Evolutionary conservation across 1,140 invertebrate genomes (phyloP), one percentile per base, ranked within the genome.

Genomic region (Luehdorfia chinensis): DNA sequence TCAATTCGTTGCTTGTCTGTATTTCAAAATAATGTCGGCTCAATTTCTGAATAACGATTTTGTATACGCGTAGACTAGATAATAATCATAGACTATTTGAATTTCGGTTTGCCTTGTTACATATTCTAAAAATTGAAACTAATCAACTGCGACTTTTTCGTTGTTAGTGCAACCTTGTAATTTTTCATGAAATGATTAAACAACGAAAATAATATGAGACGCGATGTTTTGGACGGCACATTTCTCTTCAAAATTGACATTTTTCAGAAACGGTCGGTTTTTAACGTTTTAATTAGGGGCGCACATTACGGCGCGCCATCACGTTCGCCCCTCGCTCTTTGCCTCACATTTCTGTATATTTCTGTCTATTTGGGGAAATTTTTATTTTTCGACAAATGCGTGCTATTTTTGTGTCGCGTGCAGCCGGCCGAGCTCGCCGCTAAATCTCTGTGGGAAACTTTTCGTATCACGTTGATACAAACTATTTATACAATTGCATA

Each of bases 211-310:
- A 72, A 73, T 76, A 81, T 75, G 73, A 80, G 74, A 77, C 66
- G 66, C 65, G 69, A 81, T 78, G 55, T 59, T 70, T 70, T 71
- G 70, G 65, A 80, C 75, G 83, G 75, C 74, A 80, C 76, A 84
- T 86, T 83, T 84, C 77, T 84, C 76, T 80, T 81, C 73, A 71
- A 69, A 86, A 84, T 83, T 84, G 81, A 83, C 79, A 69, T 84
- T 81, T 84, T 84, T 84, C 77, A 69, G 74, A 71, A 81, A 66
- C 79, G 63, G 74, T 75, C 62, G 77, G 75, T 85, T 85, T 85
- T 85, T 80, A 84, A 81, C 79, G 72, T 86, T 86, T 86, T 86
- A 86, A 86, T 86, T 86, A 86, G 83, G 78, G 83, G 83, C 75
- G 76, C 80, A 68, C 77, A 86, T 86, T 86, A 86, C 79, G 66